These are phyloP conservation scores for Melipona quadrifasciata DNA, from an alignment of 1,140 invertebrate species.

Conservation along the genomic window DNA sequence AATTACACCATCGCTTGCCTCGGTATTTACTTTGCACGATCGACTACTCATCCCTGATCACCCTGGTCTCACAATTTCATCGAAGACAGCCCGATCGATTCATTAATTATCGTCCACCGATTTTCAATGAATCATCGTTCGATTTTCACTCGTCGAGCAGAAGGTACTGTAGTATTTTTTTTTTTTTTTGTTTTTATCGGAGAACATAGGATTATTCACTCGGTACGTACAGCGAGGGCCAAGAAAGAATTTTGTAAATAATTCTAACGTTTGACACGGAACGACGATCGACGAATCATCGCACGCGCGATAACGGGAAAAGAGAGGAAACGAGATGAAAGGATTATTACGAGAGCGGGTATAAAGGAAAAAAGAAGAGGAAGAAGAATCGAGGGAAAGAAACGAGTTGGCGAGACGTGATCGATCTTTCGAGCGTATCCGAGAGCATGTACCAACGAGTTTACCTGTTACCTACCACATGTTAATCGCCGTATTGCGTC, in stretches of 20 bases:
- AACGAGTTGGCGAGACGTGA: slow-evolving; percentile 38
- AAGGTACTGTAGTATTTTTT: no score
- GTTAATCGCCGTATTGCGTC: slow-evolving; percentile 48
- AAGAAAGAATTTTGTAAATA: no score
- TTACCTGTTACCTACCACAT: slow-evolving; percentile 52
- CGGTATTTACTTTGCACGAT: slow-evolving; percentile 14
- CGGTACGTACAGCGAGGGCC: no score
- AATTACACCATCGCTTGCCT: neutral
- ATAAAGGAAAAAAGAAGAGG: neutral
- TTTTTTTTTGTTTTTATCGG: no score
- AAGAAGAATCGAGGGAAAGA: slow-evolving; percentile 11
- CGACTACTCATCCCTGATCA: slow-evolving; percentile 25
- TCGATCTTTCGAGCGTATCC: slow-evolving; percentile 49
- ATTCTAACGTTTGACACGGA: no score
- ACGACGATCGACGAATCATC: no score
- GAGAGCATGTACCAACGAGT: slow-evolving; percentile 50
- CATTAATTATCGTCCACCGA: slow-evolving; percentile 14
- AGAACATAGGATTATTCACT: no score
- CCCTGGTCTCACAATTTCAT: neutral
- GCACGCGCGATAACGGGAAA: no score
- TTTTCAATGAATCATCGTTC: slow-evolving; percentile 25
- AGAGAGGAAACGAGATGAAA: no score
- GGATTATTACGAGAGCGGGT: no score
- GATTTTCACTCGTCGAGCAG: neutral
- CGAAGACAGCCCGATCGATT: neutral